Evolutionary conservation across 2,888 invertebrate genomes (phyloP).

Genomic region (Julus scandinavius): DNA sequence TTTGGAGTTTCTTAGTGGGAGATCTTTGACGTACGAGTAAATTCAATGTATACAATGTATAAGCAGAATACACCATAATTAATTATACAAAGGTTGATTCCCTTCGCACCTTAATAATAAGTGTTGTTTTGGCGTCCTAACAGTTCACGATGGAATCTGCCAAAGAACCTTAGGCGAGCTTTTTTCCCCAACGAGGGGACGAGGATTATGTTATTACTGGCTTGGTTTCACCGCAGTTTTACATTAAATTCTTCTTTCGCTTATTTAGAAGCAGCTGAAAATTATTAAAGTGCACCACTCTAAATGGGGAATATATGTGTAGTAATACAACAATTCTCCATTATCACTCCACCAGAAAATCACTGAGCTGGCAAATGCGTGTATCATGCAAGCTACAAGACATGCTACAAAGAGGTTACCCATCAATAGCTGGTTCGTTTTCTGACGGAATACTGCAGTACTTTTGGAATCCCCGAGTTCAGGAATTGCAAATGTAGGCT

Average conservation of each 20-base stretch:
- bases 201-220: background rate
- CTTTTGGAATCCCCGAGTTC: no score
- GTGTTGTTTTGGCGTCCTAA: background rate
- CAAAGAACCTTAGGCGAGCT: background rate
- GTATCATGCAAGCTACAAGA: no score
- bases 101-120: slow-evolving; percentile 25
- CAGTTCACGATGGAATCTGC: background rate
- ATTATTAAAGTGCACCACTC: background rate
- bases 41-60: background rate
- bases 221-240: background rate
- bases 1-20: background rate
- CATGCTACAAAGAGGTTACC: no score
- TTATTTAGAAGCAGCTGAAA: background rate
- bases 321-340: no score
- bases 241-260: background rate
- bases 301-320: no score
- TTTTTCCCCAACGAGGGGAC: background rate
- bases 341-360: no score
- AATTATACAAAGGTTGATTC: background rate
- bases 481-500: no score
- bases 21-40: background rate
- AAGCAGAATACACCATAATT: background rate
- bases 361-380: no score
- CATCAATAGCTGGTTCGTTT: no score
- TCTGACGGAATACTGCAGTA: no score